Evolutionary conservation across 2,797 vertebrate species (phyloP).

Genomic region (Gastrophryne carolinensis): DNA sequence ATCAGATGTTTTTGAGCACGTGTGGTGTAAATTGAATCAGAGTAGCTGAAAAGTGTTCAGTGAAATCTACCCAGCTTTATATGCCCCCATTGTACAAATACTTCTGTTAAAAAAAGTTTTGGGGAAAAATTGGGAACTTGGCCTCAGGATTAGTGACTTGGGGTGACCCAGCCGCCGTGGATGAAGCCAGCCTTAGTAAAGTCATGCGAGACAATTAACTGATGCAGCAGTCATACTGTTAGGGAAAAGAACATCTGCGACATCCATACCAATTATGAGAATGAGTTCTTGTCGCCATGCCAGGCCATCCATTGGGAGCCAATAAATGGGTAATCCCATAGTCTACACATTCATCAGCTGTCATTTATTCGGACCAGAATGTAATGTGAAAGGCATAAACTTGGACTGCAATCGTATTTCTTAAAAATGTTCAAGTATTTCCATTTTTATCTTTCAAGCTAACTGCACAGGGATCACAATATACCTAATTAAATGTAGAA

Average conservation of each 20-base stretch:
- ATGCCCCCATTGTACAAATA: no score
- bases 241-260: not conserved
- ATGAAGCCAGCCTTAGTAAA: not conserved
- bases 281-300: not conserved
- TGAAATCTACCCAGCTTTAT: no score
- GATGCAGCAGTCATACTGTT: not conserved
- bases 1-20: no score
- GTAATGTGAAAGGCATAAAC: not conserved
- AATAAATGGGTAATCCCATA: not conserved
- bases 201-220: constrained; percentile 1
- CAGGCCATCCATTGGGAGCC: not conserved
- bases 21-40: no score
- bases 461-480: not conserved
- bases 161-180: not conserved
- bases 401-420: not conserved
- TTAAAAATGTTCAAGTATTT: not conserved
- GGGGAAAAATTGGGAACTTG: no score
- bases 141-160: not conserved
- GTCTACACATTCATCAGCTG: not conserved
- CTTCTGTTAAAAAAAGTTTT: no score
- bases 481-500: not conserved
- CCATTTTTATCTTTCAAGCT: not conserved
- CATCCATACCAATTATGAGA: not conserved
- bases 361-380: not conserved
- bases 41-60: no score